A percentile compares a stretch with the other conserved stretches of the same genome.
These are phyloP conservation scores for Paedocypris sp. DNA, from an alignment of 2,113 vertebrate species.

Conservation along the genomic window DNA sequence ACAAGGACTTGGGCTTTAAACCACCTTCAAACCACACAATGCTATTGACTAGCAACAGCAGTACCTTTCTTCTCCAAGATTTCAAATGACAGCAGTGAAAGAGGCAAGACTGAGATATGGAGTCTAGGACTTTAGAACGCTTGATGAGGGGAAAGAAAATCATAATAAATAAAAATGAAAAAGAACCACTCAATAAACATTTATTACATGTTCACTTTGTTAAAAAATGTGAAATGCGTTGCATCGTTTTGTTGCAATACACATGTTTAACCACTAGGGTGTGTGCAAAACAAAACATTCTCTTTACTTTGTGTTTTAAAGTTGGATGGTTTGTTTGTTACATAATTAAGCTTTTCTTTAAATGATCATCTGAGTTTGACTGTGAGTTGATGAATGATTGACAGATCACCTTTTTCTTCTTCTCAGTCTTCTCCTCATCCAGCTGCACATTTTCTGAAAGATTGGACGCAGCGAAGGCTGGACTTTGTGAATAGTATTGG, in stretches of 20 bases:
- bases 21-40: slow-evolving; percentile 15
- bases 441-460: slow-evolving; percentile 57
- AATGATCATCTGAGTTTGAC: no score
- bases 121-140: slow-evolving; percentile 64
- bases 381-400: no score
- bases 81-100: slow-evolving; percentile 71
- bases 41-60: slow-evolving; percentile 23
- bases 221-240: not conserved
- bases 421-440: slow-evolving; percentile 65
- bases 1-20: not conserved
- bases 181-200: no score
- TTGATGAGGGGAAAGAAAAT: slow-evolving; percentile 41
- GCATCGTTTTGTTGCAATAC: no score
- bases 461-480: slow-evolving; percentile 56
- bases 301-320: no score
- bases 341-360: no score
- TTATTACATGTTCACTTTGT: no score
- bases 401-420: slow-evolving; percentile 77
- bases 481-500: slow-evolving; percentile 68
- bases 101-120: slow-evolving; percentile 67
- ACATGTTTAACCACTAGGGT: no score
- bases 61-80: slow-evolving; percentile 68
- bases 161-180: not conserved
- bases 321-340: no score
- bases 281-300: no score